Evolutionary conservation across 2,797 vertebrate genomes (phyloP).

Genomic region (Bufotes viridis): DNA sequence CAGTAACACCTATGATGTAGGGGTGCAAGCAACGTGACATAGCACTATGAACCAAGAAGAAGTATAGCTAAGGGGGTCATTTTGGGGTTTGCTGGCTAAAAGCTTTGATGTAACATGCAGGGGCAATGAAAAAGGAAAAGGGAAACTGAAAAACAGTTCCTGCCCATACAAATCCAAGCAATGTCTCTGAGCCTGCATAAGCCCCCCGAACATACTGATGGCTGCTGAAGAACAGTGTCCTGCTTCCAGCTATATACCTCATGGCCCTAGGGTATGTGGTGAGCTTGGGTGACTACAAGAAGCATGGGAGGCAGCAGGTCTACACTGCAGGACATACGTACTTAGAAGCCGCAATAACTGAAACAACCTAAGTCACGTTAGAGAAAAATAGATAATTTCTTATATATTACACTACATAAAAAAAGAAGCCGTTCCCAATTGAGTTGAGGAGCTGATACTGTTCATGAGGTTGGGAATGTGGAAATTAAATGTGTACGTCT

Average conservation of each 20-base stretch:
- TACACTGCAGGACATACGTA: background rate
- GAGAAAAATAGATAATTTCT: slow-evolving; percentile 80
- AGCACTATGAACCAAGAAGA: background rate
- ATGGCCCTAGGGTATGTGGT: background rate
- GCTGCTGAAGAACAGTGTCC: background rate
- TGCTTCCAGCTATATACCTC: background rate
- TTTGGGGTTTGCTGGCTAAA: background rate
- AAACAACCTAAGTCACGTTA: slow-evolving; percentile 71
- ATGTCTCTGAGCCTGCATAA: background rate
- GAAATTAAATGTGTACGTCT: slow-evolving; percentile 23
- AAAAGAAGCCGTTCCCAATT: slow-evolving; percentile 41
- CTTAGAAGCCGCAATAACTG: slow-evolving; percentile 14
- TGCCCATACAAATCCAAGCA: background rate
- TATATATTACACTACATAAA: slow-evolving; percentile 70
- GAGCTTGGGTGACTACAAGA: background rate
- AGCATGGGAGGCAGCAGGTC: background rate
- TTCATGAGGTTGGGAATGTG: slow-evolving; percentile 51
- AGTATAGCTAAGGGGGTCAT: background rate
- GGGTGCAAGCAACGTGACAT: background rate
- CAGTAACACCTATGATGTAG: background rate
- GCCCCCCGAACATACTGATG: too few relatives aligned
- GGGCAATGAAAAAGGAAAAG: background rate
- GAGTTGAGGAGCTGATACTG: background rate
- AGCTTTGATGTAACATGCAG: background rate
- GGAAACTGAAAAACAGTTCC: background rate